Conservation (phyloP, 2,113 vertebrate species). For the Macrotus californicus region DNA sequence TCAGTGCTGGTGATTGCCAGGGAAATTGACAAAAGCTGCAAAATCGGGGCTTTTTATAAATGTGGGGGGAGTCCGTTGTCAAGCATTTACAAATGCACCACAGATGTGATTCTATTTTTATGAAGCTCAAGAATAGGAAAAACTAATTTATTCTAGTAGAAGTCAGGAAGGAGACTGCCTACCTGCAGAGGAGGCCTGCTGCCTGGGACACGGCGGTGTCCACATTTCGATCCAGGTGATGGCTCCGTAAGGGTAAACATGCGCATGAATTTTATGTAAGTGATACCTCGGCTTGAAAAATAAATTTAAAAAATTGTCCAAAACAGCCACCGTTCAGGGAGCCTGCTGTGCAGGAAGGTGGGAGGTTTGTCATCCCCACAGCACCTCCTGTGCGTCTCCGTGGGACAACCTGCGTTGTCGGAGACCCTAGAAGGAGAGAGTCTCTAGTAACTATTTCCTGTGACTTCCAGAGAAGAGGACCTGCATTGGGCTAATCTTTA, state of each 20-base stretch:
- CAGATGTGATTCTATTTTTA: not conserved
- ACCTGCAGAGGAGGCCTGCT: not conserved
- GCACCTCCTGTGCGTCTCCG: not conserved
- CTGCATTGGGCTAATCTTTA: not conserved
- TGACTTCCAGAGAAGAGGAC: not conserved
- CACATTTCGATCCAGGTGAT: not conserved
- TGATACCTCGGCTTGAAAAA: not conserved
- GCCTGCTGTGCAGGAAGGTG: not conserved
- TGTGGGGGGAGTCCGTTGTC: not conserved
- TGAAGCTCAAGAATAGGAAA: not conserved
- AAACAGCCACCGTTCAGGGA: not conserved
- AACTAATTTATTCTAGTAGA: no score
- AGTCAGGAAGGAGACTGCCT: not conserved
- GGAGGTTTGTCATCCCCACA: not conserved
- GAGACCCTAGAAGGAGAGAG: not conserved
- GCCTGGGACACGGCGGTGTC: no score
- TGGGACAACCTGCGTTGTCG: no score
- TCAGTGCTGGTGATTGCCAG: not conserved
- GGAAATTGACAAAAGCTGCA: not conserved
- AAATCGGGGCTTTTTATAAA: not conserved
- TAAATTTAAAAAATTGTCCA: accelerated
- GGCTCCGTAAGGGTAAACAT: not conserved
- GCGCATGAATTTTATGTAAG: not conserved
- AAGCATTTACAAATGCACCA: not conserved
- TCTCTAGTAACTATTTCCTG: not conserved